Evolutionary conservation across 2,797 vertebrate species (phyloP).

Genomic region (Rhincodon typus): DNA sequence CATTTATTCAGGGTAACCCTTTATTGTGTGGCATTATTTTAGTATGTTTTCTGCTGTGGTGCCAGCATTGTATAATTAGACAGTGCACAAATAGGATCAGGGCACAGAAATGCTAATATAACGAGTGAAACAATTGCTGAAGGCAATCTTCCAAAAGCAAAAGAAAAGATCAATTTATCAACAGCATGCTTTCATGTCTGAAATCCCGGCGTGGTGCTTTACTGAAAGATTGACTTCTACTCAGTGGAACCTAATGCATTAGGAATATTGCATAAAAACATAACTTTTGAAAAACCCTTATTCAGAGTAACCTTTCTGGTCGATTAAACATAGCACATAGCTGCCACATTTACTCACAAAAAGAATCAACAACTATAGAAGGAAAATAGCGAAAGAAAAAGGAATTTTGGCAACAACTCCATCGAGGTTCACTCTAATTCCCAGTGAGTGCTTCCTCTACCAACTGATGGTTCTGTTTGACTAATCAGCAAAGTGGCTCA

Average conservation of each 20-base stretch:
- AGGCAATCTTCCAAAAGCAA: slow-evolving; percentile 3
- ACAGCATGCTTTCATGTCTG: background rate
- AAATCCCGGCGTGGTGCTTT: background rate
- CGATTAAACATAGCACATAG: slow-evolving; percentile 99
- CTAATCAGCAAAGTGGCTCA: slow-evolving; percentile 62
- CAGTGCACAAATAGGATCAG: background rate
- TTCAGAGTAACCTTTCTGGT: slow-evolving; percentile 98
- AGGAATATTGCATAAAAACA: slow-evolving; percentile 99
- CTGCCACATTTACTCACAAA: slow-evolving; percentile 99
- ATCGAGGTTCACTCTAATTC: slow-evolving; percentile 63
- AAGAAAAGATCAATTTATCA: slow-evolving; percentile 30
- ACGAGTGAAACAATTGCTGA: slow-evolving; percentile 28
- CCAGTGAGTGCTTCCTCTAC: slow-evolving; percentile 59
- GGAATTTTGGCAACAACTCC: slow-evolving; percentile 68
- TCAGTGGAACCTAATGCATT: slow-evolving; percentile 76
- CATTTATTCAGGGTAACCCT: background rate
- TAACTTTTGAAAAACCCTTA: slow-evolving; percentile 94
- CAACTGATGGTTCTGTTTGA: slow-evolving; percentile 73
- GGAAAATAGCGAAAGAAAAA: slow-evolving; percentile 72
- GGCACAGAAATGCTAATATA: background rate
- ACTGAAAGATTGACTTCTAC: slow-evolving; percentile 26
- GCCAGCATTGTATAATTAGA: slow-evolving; percentile 14
- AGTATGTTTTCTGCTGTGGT: background rate
- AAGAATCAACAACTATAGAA: slow-evolving; percentile 95
- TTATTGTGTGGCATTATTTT: background rate